A percentile compares a stretch with the other conserved stretches of the same genome.
Conservation (phyloP, 64 coral and sea anemone species). For the Montipora efflorescens region DNA sequence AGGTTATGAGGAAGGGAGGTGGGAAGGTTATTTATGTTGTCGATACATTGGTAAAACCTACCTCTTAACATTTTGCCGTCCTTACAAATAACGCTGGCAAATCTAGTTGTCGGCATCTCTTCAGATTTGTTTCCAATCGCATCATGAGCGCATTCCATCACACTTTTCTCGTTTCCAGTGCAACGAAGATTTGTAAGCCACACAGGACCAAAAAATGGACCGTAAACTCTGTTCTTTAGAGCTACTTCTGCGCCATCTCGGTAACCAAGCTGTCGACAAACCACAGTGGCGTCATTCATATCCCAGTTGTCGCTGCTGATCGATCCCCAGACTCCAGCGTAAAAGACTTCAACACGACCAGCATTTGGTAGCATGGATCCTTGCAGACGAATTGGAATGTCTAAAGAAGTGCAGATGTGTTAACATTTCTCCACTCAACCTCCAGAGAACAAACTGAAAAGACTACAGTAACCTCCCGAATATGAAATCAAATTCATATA, state of each 20-base stretch:
- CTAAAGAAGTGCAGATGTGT: background rate
- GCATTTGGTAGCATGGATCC: background rate
- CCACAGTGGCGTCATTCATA: constrained; percentile 6
- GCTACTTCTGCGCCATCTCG: constrained; percentile 8
- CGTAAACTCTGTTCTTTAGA: constrained; percentile 9
- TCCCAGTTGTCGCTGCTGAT: background rate
- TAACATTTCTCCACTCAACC: too few species aligned
- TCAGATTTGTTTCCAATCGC: constrained; percentile 12
- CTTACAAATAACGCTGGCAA: constrained; percentile 20
- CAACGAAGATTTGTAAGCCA: constrained; percentile 14
- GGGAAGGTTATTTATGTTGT: too few species aligned
- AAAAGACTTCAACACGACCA: constrained; percentile 7
- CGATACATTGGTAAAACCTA: background rate
- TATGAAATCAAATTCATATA: too few species aligned
- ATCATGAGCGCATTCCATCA: constrained; percentile 8
- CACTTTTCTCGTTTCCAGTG: background rate
- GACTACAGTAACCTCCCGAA: too few species aligned
- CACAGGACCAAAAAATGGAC: constrained; percentile 3
- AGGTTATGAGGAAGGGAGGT: too few species aligned
- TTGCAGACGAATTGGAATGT: background rate
- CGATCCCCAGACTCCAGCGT: constrained; percentile 5
- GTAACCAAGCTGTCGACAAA: constrained; percentile 25
- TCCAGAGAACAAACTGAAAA: too few species aligned
- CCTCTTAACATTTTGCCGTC: background rate
- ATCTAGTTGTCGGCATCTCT: background rate